Base-by-base conservation (phyloP, 1,140 invertebrate genomes). In the Probaryconus sp. region DNA sequence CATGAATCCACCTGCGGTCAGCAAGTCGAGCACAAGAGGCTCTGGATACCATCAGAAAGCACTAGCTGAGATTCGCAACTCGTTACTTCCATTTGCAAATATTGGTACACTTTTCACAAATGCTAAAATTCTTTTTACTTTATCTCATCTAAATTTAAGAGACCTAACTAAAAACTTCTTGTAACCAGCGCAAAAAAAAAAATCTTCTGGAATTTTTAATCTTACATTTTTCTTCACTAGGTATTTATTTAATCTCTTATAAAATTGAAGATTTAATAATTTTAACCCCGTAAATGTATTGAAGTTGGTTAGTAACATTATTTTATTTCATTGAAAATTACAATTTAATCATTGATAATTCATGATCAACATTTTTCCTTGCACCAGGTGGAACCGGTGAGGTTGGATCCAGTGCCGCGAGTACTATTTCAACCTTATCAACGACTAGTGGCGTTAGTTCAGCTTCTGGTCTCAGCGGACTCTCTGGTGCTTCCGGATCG, bases 11-110 rank as follows among this genome's bases (percentile, higher is more conserved):
- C 88, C 86, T 83, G 87, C 86, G 76, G 85, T 90, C 81, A 88
- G 86, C 85, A 92, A 92, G 88, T 90, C 91, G 85, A 90, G 90
- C 84, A 92, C 91, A 89, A 92, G 92, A 85, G 91, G 92, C 85
- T 92, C 93, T 88, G 93, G 92, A 89, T 96, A 96, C 87, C 93
- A 94, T 87, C 93, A 95, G 83, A 95, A 96, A 88, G 94, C 94
- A 78, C 89, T 97, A 86, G 93, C 93, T 85, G 92, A 95, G 86
- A 97, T 97, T 80, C 90, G 94, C 50, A 95, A 95, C 81, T 95
- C 94, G 37, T 86, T 97, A 69, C 89, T 94, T 77, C 94, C 94
- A 33, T 96, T 95, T 84, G 94, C 94, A 42, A 94, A 94, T 85
- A 93, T 90, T 75, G 91, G 91, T 80, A 72, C 40, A 42, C 20